A percentile compares a stretch with the other conserved stretches of the same genome.
Evolutionary conservation across 2,888 invertebrate species (phyloP).

Genomic region (Boloria selene): DNA sequence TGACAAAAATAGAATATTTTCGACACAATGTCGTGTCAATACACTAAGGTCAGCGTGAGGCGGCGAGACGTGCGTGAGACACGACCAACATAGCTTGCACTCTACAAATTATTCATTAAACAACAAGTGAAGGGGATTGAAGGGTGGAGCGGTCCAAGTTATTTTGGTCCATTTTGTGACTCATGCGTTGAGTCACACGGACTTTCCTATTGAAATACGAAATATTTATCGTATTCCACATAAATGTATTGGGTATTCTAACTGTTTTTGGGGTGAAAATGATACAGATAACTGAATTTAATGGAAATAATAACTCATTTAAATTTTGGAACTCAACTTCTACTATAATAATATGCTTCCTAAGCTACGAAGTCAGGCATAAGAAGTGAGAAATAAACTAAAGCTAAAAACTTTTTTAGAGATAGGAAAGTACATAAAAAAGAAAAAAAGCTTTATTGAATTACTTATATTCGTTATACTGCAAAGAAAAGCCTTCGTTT

Average conservation of each 20-base stretch:
- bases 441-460: too few relatives aligned
- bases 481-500: too few relatives aligned
- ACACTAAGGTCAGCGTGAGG: slow-evolving; percentile 17
- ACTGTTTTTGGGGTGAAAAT: background rate
- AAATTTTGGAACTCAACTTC: too few relatives aligned
- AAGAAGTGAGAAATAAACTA: too few relatives aligned
- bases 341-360: too few relatives aligned
- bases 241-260: background rate
- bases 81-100: slow-evolving; percentile 49
- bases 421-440: too few relatives aligned
- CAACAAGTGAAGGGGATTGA: slow-evolving; percentile 6
- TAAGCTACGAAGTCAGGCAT: too few relatives aligned
- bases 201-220: slow-evolving; percentile 50
- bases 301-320: too few relatives aligned
- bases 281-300: too few relatives aligned
- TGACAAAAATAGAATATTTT: slow-evolving; percentile 36
- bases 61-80: slow-evolving; percentile 62
- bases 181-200: slow-evolving; percentile 52
- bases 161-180: slow-evolving; percentile 45
- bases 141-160: slow-evolving; percentile 47
- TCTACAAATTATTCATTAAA: slow-evolving; percentile 43
- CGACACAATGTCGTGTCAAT: slow-evolving; percentile 26
- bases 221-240: slow-evolving; percentile 17
- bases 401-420: too few relatives aligned
- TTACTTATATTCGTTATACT: too few relatives aligned